Evolutionary conservation across 2,888 invertebrate genomes (phyloP).

Genomic region (Aricia artaxerxes): DNA sequence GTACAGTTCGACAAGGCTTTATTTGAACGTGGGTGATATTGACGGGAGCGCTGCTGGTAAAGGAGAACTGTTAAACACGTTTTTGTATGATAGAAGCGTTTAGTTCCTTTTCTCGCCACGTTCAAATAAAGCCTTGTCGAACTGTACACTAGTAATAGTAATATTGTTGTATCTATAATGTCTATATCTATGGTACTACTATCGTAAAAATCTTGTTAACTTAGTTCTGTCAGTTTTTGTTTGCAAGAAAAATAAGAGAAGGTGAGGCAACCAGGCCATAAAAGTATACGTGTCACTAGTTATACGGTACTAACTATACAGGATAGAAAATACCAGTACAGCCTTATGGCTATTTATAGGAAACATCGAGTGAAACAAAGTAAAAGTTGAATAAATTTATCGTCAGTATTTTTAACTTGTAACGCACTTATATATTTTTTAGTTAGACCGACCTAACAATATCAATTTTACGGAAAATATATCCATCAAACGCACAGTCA

Average conservation of each 20-base stretch:
- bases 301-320: not conserved
- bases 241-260: conserved; percentile 1
- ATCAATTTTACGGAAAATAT: too few relatives aligned
- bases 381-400: conserved; percentile 12
- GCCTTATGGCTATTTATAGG: conserved; percentile 23
- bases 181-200: not conserved
- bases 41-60: too few relatives aligned
- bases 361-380: not conserved
- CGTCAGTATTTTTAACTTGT: too few relatives aligned
- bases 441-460: too few relatives aligned
- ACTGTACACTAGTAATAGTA: not conserved
- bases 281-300: conserved; percentile 11
- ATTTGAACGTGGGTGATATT: too few relatives aligned
- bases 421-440: too few relatives aligned
- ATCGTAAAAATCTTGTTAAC: conserved; percentile 5
- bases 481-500: too few relatives aligned
- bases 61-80: too few relatives aligned
- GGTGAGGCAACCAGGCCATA: conserved; percentile 8
- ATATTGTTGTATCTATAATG: not conserved
- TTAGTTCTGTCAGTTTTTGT: not conserved
- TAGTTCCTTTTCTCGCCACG: too few relatives aligned
- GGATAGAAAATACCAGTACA: conserved; percentile 20
- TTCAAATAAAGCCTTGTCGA: too few relatives aligned
- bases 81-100: too few relatives aligned
- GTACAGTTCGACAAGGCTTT: too few relatives aligned